Percentiles rank a stretch among this genome's conserved stretches.
Evolutionary conservation across 2,113 vertebrate species (phyloP).

Genomic region (Passer domesticus): DNA sequence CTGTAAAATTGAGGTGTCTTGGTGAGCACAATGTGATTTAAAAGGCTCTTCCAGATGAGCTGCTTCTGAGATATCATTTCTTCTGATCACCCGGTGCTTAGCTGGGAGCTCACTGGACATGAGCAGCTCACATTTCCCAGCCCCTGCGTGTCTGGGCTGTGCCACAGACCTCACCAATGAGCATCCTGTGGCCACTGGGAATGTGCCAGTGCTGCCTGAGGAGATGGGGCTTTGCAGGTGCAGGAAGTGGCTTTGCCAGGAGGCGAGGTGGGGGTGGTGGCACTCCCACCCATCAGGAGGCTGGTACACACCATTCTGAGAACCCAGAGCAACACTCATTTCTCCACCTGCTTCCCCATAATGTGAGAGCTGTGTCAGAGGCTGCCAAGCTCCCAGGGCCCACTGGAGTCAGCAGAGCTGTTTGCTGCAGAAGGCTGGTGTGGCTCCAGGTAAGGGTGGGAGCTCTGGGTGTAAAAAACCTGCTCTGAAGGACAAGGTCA

Average conservation of each 20-base stretch:
- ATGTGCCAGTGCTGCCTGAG: background rate
- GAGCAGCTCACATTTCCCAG: background rate
- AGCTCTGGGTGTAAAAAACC: background rate
- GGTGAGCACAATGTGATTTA: background rate
- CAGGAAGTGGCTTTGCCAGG: background rate
- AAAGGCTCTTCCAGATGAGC: background rate
- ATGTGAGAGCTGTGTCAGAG: background rate
- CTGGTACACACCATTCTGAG: rapidly evolving
- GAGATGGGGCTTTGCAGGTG: constrained; percentile 12
- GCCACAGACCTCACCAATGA: background rate
- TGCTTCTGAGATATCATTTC: background rate
- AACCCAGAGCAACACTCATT: background rate
- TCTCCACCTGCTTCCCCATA: background rate
- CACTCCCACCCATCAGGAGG: background rate
- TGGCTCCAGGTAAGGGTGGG: background rate
- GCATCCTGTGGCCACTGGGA: background rate
- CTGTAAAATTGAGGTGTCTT: background rate
- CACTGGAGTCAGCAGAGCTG: background rate
- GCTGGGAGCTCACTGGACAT: background rate
- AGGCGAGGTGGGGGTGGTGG: background rate
- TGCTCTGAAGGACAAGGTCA: background rate
- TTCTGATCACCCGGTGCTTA: background rate
- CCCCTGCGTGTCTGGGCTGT: background rate
- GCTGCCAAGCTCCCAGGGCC: background rate
- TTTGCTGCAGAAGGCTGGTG: background rate